Evolutionary conservation across 1,140 invertebrate genomes (phyloP), one percentile per base, ranked within the genome.

Genomic region (Pogonognathellus flavescens): DNA sequence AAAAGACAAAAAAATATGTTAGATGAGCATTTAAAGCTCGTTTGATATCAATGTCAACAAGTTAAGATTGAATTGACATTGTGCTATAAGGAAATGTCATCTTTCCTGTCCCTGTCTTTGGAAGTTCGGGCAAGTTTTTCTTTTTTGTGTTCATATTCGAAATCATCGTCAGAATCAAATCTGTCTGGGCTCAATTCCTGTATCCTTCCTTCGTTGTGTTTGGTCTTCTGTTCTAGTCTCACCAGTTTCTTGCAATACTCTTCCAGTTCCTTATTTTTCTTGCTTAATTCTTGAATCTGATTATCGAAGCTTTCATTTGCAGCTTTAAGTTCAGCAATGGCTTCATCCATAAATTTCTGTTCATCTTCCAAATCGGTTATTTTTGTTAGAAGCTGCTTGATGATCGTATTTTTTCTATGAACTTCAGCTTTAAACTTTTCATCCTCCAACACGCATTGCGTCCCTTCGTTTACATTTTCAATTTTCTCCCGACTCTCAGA

Each of bases 381-480:
- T 22, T 70, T 66, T 14, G 72, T 70, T 16, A 87, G 50, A 5
- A 87, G 57, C 66, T 85, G 86, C 31, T 85, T 80, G 41, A 87
- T 87, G 1, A 87, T 82, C 16, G 53, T 60, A 84, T 87, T 87
- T 81, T 87, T 87, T 1, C 86, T 70, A 49, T 52, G 20, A n/a
- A 87, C 41, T 50, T 87, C 86, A 57, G 85, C 53, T 60, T 83
- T 31, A 5, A 83, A 16, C 50, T 80, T 83, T 49, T 87, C 81
- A 20, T 84, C 84, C 10, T 85, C 84, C 10, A 85, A 25, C 6
- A 59, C 83, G 49, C 82, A 85, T 72, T 87, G 86, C 0, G 66
- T 85, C 57, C 85, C 84, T 66, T 57, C 22, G 20, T 82, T 52
- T 60, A 82, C 0, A 49, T 76, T 76, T 41, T 18, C n/a, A 16